Percentiles rank a stretch among this genome's conserved stretches.
Conservation (phyloP, 2,888 invertebrate species). For the Carterocephalus palaemon region DNA sequence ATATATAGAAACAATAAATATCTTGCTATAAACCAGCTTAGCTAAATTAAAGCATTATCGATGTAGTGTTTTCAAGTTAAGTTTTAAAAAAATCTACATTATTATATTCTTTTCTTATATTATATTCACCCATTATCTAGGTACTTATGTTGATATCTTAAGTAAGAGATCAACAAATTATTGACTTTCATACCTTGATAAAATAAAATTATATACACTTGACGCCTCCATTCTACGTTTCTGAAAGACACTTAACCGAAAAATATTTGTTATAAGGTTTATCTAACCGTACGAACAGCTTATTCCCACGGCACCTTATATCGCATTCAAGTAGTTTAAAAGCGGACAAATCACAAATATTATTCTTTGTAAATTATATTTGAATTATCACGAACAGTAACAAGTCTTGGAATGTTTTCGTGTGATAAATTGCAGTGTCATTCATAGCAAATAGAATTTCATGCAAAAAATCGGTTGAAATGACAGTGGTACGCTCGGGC, state of each 20-base stretch:
- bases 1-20: too few relatives aligned
- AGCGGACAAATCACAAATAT: slow-evolving; percentile 18
- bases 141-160: too few relatives aligned
- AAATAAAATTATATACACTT: too few relatives aligned
- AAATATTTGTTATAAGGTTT: slow-evolving; percentile 7
- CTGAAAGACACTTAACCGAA: slow-evolving; percentile 3
- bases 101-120: too few relatives aligned
- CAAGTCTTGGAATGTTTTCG: slow-evolving; percentile 1
- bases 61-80: too few relatives aligned
- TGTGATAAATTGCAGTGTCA: slow-evolving; percentile 19
- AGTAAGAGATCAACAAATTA: too few relatives aligned
- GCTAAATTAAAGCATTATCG: too few relatives aligned
- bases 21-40: too few relatives aligned
- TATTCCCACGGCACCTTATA: slow-evolving; percentile 16
- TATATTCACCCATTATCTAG: too few relatives aligned
- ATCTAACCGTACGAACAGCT: neutral
- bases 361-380: slow-evolving; percentile 20
- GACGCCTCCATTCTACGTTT: neutral
- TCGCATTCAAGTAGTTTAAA: neutral
- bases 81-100: too few relatives aligned
- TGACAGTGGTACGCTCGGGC: slow-evolving; percentile 17
- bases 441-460: slow-evolving; percentile 23
- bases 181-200: too few relatives aligned
- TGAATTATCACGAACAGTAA: slow-evolving; percentile 14
- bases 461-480: slow-evolving; percentile 23